Evolutionary conservation across 2,113 vertebrate species (phyloP).

Genomic region (Neofelis nebulosa): DNA sequence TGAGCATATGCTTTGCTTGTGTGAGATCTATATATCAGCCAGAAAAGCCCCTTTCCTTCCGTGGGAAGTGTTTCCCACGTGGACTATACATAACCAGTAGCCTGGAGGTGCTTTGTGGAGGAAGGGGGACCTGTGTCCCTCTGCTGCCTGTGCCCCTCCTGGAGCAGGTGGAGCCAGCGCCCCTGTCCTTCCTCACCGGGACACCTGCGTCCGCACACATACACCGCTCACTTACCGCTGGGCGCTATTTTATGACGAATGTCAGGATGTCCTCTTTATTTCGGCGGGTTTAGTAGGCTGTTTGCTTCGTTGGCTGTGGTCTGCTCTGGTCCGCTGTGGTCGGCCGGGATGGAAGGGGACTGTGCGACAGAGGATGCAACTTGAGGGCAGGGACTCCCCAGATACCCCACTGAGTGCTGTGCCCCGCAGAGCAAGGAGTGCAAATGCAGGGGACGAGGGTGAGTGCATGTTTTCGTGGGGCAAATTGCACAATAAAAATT

Average conservation of each 20-base stretch:
- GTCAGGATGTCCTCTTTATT: not conserved
- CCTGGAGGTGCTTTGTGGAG: not conserved
- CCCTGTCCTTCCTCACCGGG: no score
- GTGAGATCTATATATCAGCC: not conserved
- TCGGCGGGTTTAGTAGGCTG: not conserved
- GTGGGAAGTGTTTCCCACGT: not conserved
- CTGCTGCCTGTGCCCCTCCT: no score
- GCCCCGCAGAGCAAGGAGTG: not conserved
- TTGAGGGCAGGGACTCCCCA: not conserved
- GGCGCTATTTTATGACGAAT: not conserved
- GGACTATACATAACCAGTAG: no score
- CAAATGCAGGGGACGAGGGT: not conserved
- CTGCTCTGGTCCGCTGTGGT: not conserved
- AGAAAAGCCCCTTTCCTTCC: not conserved
- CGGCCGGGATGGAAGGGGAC: not conserved
- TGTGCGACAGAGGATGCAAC: not conserved
- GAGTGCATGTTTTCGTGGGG: not conserved
- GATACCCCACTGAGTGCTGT: fast-evolving
- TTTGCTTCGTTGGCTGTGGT: not conserved
- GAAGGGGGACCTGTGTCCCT: not conserved
- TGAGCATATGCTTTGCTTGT: not conserved
- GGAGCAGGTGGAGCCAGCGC: not conserved
- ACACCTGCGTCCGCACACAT: not conserved
- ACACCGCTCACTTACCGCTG: not conserved
- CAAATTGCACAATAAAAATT: not conserved